Evolutionary conservation across 2,888 invertebrate genomes (phyloP).

Genomic region (Volucella bombylans): DNA sequence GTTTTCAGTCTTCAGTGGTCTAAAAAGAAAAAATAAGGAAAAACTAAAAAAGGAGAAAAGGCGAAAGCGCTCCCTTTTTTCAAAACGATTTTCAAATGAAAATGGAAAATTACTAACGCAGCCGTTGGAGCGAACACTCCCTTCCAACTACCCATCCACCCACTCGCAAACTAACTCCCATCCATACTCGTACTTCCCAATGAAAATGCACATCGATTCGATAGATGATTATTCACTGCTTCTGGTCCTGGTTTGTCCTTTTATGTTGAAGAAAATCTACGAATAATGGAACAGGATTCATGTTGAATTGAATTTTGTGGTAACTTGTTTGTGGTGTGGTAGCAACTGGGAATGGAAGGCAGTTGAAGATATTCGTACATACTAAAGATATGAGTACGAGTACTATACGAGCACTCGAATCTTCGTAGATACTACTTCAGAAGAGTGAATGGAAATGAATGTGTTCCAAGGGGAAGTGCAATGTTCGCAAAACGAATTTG

Average conservation of each 20-base stretch:
- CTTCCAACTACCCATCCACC: background rate
- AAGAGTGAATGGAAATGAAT: conserved; percentile 1
- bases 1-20: no score
- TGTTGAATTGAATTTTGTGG: conserved; percentile 63
- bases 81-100: conserved; percentile 47
- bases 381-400: no score
- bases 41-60: background rate
- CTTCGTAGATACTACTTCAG: background rate
- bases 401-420: background rate
- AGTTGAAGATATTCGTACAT: background rate
- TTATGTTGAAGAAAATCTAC: conserved; percentile 31
- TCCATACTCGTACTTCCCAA: background rate
- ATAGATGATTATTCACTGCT: conserved; percentile 33
- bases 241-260: conserved; percentile 32
- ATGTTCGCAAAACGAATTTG: conserved; percentile 68
- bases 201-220: conserved; percentile 47
- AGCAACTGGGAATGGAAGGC: background rate
- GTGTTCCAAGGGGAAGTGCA: conserved; percentile 57
- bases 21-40: no score
- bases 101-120: conserved; percentile 50
- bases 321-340: conserved; percentile 48
- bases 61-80: conserved; percentile 7
- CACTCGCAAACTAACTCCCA: background rate
- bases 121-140: background rate
- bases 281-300: conserved; percentile 54